These are phyloP conservation scores for Polydrusus tereticollis DNA, from an alignment of 2,888 invertebrate species.

Conservation along the genomic window DNA sequence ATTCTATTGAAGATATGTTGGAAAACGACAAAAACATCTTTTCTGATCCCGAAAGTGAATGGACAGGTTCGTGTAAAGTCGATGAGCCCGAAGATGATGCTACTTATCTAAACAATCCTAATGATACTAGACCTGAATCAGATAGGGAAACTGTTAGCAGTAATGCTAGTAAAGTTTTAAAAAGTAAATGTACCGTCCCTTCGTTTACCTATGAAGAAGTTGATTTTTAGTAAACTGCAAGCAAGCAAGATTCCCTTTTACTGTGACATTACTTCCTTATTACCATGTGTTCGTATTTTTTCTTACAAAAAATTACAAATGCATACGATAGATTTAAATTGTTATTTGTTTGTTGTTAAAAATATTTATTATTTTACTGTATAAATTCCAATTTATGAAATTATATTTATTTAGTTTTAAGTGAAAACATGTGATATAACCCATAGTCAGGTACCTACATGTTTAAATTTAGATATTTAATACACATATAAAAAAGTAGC, in stretches of 20 bases:
- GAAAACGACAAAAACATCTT: conserved; percentile 71
- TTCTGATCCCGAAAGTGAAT: conserved; percentile 81
- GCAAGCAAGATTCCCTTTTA: neutral
- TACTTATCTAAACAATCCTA: conserved; percentile 22
- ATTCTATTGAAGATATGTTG: conserved; percentile 71
- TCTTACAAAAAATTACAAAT: neutral
- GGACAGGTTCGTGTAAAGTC: conserved; percentile 66
- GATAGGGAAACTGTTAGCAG: conserved; percentile 30
- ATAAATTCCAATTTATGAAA: neutral
- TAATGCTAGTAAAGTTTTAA: conserved; percentile 16
- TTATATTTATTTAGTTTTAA: conserved; percentile 4
- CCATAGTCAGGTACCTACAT: neutral
- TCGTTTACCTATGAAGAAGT: conserved; percentile 46
- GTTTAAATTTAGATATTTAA: neutral
- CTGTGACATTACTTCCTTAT: neutral
- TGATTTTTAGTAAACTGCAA: conserved; percentile 30
- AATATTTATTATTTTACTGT: neutral
- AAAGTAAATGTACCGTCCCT: conserved; percentile 33
- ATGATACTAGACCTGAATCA: conserved; percentile 45
- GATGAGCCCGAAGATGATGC: conserved; percentile 62
- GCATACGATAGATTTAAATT: neutral
- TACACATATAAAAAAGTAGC: too few relatives aligned
- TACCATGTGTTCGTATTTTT: neutral
- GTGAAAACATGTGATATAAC: neutral
- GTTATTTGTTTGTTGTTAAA: neutral